phyloP scores from a whole-genome alignment of 2,113 vertebrate species.

The Trematomus loennbergii region DNA sequence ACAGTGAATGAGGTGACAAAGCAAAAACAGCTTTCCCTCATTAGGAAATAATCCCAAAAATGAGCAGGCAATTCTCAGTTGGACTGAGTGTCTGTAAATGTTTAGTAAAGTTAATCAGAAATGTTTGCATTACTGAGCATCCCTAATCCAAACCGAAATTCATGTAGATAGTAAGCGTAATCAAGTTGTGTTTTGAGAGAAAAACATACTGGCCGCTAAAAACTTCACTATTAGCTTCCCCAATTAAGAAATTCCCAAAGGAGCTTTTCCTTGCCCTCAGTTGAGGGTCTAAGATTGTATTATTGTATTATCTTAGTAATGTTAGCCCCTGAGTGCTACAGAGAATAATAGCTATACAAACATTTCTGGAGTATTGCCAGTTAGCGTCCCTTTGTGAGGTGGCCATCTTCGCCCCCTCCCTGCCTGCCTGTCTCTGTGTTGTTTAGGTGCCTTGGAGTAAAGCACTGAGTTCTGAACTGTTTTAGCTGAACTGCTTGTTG shows the following conservation, averaged over 20 bases:
- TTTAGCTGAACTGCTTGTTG: constrained; percentile 47
- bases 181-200: background rate
- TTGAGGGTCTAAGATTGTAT: background rate
- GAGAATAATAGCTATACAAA: background rate
- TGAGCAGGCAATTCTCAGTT: background rate
- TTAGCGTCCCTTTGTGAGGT: background rate
- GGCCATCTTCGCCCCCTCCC: background rate
- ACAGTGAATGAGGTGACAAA: background rate
- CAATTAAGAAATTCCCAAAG: background rate
- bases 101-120: background rate
- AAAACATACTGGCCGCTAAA: background rate
- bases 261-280: background rate
- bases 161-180: background rate
- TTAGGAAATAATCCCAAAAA: background rate
- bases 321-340: background rate
- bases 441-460: constrained; percentile 19
- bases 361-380: constrained; percentile 3
- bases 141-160: background rate
- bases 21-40: background rate
- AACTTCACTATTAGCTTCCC: background rate
- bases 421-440: background rate
- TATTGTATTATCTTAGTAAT: constrained; percentile 21
- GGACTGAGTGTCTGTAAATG: background rate
- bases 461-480: constrained; percentile 27
- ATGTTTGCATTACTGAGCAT: background rate